Evolutionary conservation across 2,797 vertebrate genomes (phyloP), one percentile per base, ranked within the genome.

Genomic region (Acrossocheilus fasciatus): DNA sequence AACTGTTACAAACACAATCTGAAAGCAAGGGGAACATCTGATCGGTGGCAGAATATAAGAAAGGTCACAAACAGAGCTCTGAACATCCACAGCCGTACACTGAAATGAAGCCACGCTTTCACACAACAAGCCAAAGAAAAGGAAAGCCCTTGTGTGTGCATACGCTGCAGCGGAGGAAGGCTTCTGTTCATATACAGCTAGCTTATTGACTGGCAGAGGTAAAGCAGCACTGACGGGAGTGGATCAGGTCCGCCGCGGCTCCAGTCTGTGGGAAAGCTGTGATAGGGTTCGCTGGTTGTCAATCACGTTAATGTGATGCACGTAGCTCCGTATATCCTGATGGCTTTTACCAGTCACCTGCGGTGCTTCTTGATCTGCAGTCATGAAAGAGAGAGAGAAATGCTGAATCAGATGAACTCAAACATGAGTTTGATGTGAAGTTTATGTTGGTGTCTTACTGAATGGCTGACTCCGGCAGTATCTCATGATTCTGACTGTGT

Each of bases 211-310:
- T 92, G 92, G 95, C 93, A 92, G 91, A 91, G 91, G 74, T 91
- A 94, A 94, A 92, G 93, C 92, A 90, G 92, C 93, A 91, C 90
- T 89, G 90, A 91, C 91, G 26, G 59, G 26, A 6, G 59, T 5
- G 9, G 85, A 94, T 97, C 96, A 99, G 90, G 97, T 94, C 92
- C 98, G 95, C 66, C 97, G 97, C 50, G 98, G 98, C 93, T 99
- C 98, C 76, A 99, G 96, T 86, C 96, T 95, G 85, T 98, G 97
- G 89, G 98, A 99, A 92, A 99, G 96, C 95, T 98, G 98, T 62
- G 97, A 98, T 89, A 99, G 95, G 86, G 96, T 98, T 94, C 98
- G 98, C 95, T 99, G 98, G 96, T 99, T 99, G 96, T 99, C 98
- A 89, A 99, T 99, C 94, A 98, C 96, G 85, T 94, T 96, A 93